phyloP scores from a whole-genome alignment of 2,888 invertebrate species.

The Falcaria lacertinaria region DNA sequence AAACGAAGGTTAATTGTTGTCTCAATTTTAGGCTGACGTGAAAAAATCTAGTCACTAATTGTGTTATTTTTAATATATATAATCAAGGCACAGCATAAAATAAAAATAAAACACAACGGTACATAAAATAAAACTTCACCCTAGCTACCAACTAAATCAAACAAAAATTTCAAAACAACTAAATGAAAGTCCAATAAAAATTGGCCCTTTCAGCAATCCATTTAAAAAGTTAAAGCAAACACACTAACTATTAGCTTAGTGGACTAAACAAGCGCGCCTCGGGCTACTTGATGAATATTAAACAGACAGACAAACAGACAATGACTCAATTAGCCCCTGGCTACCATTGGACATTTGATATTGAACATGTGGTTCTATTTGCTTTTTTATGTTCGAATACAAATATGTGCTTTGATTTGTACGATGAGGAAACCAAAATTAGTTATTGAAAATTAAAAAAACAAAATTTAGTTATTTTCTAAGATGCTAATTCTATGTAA shows the following conservation, averaged over 20 bases:
- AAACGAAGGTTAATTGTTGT: too few relatives aligned
- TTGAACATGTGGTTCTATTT: slow-evolving; percentile 36
- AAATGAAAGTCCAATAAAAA: slow-evolving; percentile 33
- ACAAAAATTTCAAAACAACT: slow-evolving; percentile 13
- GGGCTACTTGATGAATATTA: slow-evolving; percentile 50
- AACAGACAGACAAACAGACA: slow-evolving; percentile 51
- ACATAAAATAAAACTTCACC: background rate
- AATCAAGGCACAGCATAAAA: too few relatives aligned
- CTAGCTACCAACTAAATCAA: background rate
- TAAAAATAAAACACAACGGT: too few relatives aligned
- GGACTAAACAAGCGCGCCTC: slow-evolving; percentile 54
- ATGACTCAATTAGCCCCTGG: slow-evolving; percentile 63
- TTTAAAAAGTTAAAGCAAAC: slow-evolving; percentile 60
- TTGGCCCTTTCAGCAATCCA: slow-evolving; percentile 29
- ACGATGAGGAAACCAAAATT: too few relatives aligned
- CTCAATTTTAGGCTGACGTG: too few relatives aligned
- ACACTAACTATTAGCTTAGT: slow-evolving; percentile 52
- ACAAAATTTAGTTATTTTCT: too few relatives aligned
- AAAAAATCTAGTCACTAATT: too few relatives aligned
- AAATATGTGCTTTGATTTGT: background rate
- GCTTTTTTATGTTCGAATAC: slow-evolving; percentile 14
- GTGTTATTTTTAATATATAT: too few relatives aligned
- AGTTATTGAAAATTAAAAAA: too few relatives aligned
- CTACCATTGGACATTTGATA: slow-evolving; percentile 41
- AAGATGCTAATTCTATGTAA: too few relatives aligned